Evolutionary conservation across 2,888 invertebrate species (phyloP).

Genomic region (Conomelus anceps): DNA sequence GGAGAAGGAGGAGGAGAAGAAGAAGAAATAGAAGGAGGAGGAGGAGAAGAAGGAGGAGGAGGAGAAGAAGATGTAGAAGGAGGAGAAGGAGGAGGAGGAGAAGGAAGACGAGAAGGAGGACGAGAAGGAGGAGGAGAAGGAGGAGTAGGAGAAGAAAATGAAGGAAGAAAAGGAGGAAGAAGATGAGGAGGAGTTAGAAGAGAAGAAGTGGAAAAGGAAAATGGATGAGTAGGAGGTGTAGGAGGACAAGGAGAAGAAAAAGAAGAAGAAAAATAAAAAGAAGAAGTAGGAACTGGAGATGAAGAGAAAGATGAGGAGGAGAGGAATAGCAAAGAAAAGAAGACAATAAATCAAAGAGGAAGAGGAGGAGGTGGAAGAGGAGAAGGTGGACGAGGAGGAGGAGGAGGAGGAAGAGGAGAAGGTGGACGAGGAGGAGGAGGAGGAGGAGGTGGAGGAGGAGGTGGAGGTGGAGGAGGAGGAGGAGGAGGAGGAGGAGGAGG

Average conservation of each 20-base stretch:
- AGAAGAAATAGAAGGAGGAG: slow-evolving; percentile 10
- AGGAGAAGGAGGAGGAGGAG: slow-evolving; percentile 15
- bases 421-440: neutral
- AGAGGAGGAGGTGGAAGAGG: neutral
- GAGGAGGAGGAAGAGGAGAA: neutral
- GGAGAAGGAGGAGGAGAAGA: slow-evolving; percentile 12
- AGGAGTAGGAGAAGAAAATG: no score
- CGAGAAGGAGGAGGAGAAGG: neutral
- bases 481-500: no score
- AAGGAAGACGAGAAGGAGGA: neutral
- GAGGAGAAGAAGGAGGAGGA: neutral
- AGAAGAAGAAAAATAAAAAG: no score
- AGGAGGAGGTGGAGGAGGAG: no score
- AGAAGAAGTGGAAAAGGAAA: no score
- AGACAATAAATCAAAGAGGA: neutral
- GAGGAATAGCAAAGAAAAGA: neutral
- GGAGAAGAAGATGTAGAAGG: neutral
- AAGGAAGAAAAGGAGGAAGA: no score
- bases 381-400: neutral
- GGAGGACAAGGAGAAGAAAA: neutral
- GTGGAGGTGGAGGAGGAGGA: no score
- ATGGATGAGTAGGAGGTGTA: neutral
- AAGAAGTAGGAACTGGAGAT: no score
- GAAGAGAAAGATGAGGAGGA: no score
- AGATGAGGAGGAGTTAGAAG: no score